Percentiles rank a stretch among this genome's conserved stretches.
Conservation (phyloP, 2,888 invertebrate species). For the Mycogona germanica region DNA sequence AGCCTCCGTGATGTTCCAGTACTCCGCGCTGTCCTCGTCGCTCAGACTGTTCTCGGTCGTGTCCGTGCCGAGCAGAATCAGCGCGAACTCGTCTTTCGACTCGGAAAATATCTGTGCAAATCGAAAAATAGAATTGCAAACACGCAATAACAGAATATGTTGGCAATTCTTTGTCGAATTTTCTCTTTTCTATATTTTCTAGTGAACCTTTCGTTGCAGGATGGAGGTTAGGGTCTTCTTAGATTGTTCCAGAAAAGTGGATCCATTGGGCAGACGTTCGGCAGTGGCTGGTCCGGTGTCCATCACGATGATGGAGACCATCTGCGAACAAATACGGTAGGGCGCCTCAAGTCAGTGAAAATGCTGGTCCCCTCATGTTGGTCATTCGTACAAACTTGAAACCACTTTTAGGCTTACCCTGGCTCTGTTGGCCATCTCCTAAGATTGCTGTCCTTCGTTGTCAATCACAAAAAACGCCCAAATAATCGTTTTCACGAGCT, state of each 20-base stretch:
- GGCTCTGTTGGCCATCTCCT: too few species aligned
- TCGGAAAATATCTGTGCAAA: slow-evolving; percentile 46
- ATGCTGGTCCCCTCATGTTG: too few species aligned
- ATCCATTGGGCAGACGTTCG: background rate
- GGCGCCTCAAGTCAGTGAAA: too few species aligned
- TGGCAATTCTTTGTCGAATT: background rate
- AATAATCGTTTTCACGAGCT: too few species aligned
- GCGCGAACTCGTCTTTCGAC: slow-evolving; percentile 49
- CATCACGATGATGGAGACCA: too few species aligned
- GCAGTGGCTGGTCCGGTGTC: background rate
- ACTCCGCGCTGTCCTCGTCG: background rate
- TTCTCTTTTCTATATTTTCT: background rate
- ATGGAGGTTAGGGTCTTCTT: background rate
- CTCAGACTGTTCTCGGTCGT: slow-evolving; percentile 41
- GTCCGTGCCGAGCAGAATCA: slow-evolving; percentile 50
- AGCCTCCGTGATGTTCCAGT: slow-evolving; percentile 1
- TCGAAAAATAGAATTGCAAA: background rate
- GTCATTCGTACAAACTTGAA: too few species aligned
- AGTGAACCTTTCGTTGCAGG: slow-evolving; percentile 3
- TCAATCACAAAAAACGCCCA: too few species aligned
- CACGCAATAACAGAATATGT: background rate
- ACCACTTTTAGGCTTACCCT: too few species aligned
- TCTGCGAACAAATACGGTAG: too few species aligned
- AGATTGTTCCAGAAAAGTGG: background rate
- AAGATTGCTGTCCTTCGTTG: too few species aligned